These are phyloP conservation scores for Helicolenus hilgendorfi DNA, from an alignment of 2,797 vertebrate species.

Conservation along the genomic window DNA sequence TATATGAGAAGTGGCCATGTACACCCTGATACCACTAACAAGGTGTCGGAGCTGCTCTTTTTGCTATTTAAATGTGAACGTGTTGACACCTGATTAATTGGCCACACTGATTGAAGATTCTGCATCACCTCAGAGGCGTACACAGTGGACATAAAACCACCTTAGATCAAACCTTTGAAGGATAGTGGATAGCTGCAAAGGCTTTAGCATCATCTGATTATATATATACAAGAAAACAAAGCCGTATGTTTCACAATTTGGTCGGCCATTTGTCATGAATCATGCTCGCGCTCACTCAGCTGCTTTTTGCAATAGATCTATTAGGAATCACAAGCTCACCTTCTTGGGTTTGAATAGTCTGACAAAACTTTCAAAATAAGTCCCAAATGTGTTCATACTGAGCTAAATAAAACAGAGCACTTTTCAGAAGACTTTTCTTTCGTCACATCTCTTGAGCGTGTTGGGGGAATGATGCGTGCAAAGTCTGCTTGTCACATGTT, in stretches of 20 bases:
- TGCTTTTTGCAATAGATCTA: slow-evolving; percentile 12
- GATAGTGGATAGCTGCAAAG: neutral
- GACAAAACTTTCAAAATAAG: slow-evolving; percentile 53
- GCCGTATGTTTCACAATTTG: neutral
- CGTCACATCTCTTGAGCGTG: slow-evolving; percentile 60
- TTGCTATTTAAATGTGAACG: slow-evolving; percentile 45
- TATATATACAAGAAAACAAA: neutral
- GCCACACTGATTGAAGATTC: slow-evolving; percentile 19
- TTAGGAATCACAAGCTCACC: slow-evolving; percentile 18
- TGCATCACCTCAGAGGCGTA: slow-evolving; percentile 16
- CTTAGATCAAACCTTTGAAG: neutral
- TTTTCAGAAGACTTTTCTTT: slow-evolving; percentile 65
- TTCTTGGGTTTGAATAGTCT: slow-evolving; percentile 45
- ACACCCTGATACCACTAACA: slow-evolving; percentile 52
- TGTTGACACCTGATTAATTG: slow-evolving; percentile 68
- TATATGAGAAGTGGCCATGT: slow-evolving; percentile 56
- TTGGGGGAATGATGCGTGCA: slow-evolving; percentile 43
- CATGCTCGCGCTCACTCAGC: neutral
- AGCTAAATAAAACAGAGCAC: slow-evolving; percentile 54
- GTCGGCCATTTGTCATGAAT: neutral
- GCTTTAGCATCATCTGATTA: neutral
- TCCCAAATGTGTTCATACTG: slow-evolving; percentile 34
- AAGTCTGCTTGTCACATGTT: slow-evolving; percentile 69
- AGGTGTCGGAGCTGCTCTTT: slow-evolving; percentile 48
- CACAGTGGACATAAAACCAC: neutral